These are phyloP conservation scores for Grammomys surdaster DNA, from an alignment of 2,113 vertebrate genomes.

Conservation along the genomic window DNA sequence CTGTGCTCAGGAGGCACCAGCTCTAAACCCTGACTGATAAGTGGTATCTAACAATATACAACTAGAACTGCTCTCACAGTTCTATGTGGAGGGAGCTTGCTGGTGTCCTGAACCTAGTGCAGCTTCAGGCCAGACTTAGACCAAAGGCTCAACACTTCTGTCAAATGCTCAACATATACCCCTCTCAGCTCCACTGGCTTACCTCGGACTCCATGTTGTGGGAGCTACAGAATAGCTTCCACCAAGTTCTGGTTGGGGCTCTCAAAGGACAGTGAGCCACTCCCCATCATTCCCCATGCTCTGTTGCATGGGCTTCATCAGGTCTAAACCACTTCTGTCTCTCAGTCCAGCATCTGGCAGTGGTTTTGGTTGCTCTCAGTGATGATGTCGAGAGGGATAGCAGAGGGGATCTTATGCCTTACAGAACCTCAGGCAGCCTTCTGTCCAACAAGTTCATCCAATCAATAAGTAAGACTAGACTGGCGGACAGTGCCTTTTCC, in stretches of 20 bases:
- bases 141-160: not conserved
- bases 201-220: not conserved
- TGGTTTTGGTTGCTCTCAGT: too few species aligned
- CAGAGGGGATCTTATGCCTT: too few species aligned
- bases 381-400: too few species aligned
- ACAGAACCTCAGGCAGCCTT: not conserved
- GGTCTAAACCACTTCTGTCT: too few species aligned
- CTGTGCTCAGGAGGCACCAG: not conserved
- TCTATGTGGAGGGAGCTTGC: not conserved
- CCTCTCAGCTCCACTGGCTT: not conserved
- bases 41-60: fast-evolving
- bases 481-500: not conserved
- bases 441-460: not conserved
- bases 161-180: fast-evolving
- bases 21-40: not conserved
- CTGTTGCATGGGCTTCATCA: too few species aligned
- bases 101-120: not conserved
- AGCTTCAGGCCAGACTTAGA: not conserved
- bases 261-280: too few species aligned
- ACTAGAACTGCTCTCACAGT: not conserved
- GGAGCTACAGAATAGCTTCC: not conserved
- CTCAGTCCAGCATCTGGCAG: not conserved
- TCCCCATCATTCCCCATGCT: not conserved
- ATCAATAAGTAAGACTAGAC: not conserved
- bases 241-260: not conserved